phyloP scores from a whole-genome alignment of 2,113 vertebrate species.

The Halcyon malimbica region DNA sequence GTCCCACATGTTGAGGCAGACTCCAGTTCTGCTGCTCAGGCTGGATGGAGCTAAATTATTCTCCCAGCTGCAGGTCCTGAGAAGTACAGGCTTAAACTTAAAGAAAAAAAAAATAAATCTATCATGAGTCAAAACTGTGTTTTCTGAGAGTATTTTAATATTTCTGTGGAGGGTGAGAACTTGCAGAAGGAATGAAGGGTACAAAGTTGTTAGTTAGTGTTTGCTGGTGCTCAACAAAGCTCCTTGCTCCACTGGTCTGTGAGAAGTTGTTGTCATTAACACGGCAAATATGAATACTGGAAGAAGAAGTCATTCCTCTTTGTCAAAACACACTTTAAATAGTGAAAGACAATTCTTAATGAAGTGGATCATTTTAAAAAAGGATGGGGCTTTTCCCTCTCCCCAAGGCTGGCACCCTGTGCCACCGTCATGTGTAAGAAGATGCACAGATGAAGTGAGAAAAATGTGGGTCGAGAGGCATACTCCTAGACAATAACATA shows the following conservation, averaged over 20 bases:
- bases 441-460: background rate
- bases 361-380: background rate
- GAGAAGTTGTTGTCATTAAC: background rate
- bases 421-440: fast-evolving
- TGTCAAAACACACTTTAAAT: background rate
- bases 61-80: background rate
- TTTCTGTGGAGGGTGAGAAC: background rate
- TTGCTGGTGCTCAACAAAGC: background rate
- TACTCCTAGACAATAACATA: fast-evolving
- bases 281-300: background rate
- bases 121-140: background rate
- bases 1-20: background rate
- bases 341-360: background rate
- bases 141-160: background rate
- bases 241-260: background rate
- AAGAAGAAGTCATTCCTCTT: background rate
- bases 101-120: background rate
- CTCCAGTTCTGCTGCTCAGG: background rate
- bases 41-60: background rate
- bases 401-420: background rate
- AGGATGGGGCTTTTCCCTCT: background rate
- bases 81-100: background rate
- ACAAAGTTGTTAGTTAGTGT: background rate
- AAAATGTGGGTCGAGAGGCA: background rate
- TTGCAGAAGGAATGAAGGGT: background rate